phyloP scores from a whole-genome alignment of 2,113 vertebrate species.

The Kobus ellipsiprymnus region DNA sequence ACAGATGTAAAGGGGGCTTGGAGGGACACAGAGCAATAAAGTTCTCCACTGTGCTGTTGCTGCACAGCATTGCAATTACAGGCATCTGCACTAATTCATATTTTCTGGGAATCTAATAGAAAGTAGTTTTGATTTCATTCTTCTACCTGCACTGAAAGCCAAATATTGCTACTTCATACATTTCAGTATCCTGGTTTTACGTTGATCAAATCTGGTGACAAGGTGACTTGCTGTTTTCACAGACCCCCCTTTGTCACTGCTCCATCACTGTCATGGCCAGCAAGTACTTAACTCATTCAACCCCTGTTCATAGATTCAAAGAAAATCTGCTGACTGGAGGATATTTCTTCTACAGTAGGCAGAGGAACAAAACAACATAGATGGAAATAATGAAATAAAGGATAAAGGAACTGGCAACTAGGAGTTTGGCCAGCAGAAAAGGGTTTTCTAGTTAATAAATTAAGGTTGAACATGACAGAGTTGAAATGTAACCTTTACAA shows the following conservation, averaged over 20 bases:
- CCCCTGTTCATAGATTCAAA: not conserved
- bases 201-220: not conserved
- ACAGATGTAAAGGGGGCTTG: not conserved
- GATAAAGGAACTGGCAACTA: not conserved
- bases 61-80: not conserved
- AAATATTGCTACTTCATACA: not conserved
- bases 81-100: not conserved
- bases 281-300: not conserved
- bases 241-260: not conserved
- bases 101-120: not conserved
- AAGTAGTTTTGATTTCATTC: conserved; percentile 5
- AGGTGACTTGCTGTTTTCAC: not conserved
- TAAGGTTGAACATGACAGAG: conserved; percentile 30
- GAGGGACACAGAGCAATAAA: not conserved
- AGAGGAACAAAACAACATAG: not conserved
- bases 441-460: conserved; percentile 53
- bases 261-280: not conserved
- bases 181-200: not conserved
- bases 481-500: conserved; percentile 48
- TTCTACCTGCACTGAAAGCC: not conserved
- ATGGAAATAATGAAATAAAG: conserved; percentile 44
- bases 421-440: not conserved
- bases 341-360: not conserved
- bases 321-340: conserved; percentile 4
- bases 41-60: not conserved